phyloP scores from a whole-genome alignment of 2,888 invertebrate genomes.

The Galerucella pusilla region DNA sequence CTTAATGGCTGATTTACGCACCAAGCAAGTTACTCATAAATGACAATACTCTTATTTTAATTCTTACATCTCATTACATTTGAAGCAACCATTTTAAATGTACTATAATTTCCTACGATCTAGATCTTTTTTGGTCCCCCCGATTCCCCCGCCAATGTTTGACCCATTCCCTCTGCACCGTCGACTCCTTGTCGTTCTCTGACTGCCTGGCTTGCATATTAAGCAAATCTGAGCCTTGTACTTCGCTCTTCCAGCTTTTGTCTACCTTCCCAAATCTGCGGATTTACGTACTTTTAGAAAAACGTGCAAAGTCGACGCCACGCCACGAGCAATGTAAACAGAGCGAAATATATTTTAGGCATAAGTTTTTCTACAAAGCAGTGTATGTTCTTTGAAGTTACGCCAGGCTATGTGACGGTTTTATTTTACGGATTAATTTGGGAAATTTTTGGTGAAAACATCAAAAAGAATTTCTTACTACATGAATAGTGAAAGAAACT shows the following conservation, averaged over 20 bases:
- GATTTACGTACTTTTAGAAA: conserved; percentile 43
- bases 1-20: no score
- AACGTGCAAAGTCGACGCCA: conserved; percentile 35
- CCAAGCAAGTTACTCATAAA: no score
- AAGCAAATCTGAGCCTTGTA: conserved; percentile 45
- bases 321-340: conserved; percentile 37
- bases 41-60: no score
- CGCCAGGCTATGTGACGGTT: conserved; percentile 5
- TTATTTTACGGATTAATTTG: conserved; percentile 14
- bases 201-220: conserved; percentile 42
- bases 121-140: neutral
- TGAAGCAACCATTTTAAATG: no score
- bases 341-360: conserved; percentile 37
- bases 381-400: conserved; percentile 18
- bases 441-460: neutral
- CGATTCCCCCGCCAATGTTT: neutral
- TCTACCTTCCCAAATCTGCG: conserved; percentile 43
- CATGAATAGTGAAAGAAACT: neutral
- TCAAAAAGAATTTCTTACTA: neutral
- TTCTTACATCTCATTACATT: no score
- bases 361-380: conserved; percentile 17
- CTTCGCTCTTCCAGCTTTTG: conserved; percentile 42
- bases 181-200: conserved; percentile 17
- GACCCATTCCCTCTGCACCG: conserved; percentile 16
- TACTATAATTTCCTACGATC: no score